Evolutionary conservation across 2,888 invertebrate genomes (phyloP).

Genomic region (Sinelater perroti): DNA sequence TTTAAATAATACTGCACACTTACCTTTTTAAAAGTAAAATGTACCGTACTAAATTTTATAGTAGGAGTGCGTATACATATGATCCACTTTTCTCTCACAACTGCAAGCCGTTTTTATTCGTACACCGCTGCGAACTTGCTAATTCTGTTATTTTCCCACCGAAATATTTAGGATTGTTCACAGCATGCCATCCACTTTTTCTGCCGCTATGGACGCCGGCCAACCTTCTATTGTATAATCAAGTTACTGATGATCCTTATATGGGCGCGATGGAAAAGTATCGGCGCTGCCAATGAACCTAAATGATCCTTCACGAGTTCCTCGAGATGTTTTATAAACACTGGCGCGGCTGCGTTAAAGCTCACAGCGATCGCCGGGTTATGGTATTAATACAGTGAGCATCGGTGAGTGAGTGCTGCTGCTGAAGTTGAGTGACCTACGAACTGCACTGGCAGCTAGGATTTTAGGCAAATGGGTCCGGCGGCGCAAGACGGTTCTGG

Average conservation of each 20-base stretch:
- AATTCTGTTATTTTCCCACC: no score
- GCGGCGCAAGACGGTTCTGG: slow-evolving; percentile 26
- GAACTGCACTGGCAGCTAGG: slow-evolving; percentile 8
- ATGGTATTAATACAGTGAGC: slow-evolving; percentile 21
- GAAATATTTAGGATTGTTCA: no score
- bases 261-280: slow-evolving; percentile 22
- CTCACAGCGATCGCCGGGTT: slow-evolving; percentile 11
- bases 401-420: slow-evolving; percentile 20
- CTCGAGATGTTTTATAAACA: slow-evolving; percentile 23
- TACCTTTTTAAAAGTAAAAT: no score
- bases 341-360: slow-evolving; percentile 13
- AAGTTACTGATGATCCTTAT: slow-evolving; percentile 29
- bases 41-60: no score
- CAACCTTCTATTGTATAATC: slow-evolving; percentile 41
- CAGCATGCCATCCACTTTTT: slow-evolving; percentile 1
- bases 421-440: slow-evolving; percentile 27
- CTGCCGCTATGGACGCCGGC: slow-evolving; percentile 13
- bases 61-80: no score
- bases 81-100: no score
- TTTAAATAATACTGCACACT: no score
- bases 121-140: no score
- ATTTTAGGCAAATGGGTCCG: slow-evolving; percentile 25
- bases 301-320: slow-evolving; percentile 17
- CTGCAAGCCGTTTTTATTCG: no score
- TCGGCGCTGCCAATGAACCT: slow-evolving; percentile 29